Percentiles rank a stretch among this genome's conserved stretches.
phyloP scores from a whole-genome alignment of 2,113 vertebrate genomes.

The Pyrgilauda ruficollis region DNA sequence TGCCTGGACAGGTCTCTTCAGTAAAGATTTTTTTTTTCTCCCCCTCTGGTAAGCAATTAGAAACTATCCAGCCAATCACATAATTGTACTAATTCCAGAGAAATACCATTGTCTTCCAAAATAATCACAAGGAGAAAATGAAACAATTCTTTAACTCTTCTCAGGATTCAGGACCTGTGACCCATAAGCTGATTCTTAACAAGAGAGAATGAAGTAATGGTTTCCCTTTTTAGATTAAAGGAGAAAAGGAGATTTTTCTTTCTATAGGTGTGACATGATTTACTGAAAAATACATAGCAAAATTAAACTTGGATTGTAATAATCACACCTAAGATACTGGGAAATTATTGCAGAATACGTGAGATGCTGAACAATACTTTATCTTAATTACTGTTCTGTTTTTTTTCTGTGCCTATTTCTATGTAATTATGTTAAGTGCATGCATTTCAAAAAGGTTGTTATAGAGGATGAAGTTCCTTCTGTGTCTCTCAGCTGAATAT shows the following conservation, averaged over 20 bases:
- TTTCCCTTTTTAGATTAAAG: not conserved
- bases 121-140: not conserved
- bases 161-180: not conserved
- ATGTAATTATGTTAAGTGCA: not conserved
- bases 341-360: not conserved
- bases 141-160: not conserved
- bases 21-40: not conserved
- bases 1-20: not conserved
- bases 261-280: not conserved
- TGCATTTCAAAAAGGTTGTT: not conserved
- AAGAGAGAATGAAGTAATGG: not conserved
- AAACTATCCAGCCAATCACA: not conserved
- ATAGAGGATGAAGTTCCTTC: not conserved
- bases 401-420: not conserved
- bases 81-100: not conserved
- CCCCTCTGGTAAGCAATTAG: not conserved
- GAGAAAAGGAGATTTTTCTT: not conserved
- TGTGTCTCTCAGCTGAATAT: not conserved
- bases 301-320: not conserved
- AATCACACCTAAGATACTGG: not conserved
- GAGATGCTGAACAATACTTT: not conserved
- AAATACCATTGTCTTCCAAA: not conserved
- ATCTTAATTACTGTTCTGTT: not conserved
- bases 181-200: not conserved
- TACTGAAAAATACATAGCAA: not conserved